These are phyloP conservation scores for Deilephila porcellus DNA, from an alignment of 2,888 invertebrate species.

Conservation along the genomic window DNA sequence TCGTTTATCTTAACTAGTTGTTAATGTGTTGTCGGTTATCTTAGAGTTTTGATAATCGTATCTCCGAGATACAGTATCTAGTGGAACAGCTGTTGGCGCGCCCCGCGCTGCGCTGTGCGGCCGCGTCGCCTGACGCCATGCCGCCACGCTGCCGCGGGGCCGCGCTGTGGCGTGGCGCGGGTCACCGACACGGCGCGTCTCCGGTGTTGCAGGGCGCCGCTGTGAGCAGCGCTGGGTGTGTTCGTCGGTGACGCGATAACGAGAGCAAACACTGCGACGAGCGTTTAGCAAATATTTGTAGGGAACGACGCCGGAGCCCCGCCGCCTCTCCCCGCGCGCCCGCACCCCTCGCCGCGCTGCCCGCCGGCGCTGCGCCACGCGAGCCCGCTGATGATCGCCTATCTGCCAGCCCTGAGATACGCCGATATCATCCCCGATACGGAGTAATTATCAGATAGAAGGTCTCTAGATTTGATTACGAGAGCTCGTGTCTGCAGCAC, in stretches of 20 bases:
- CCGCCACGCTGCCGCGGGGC: background rate
- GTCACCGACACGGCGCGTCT: slow-evolving; percentile 27
- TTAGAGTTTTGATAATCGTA: slow-evolving; percentile 78
- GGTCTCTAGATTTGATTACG: slow-evolving; percentile 77
- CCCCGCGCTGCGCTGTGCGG: slow-evolving; percentile 31
- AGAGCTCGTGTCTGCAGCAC: slow-evolving; percentile 65
- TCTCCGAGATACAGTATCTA: slow-evolving; percentile 77
- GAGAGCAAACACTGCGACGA: slow-evolving; percentile 64
- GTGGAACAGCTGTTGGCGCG: slow-evolving; percentile 56
- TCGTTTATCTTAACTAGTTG: slow-evolving; percentile 82
- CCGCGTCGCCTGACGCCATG: background rate
- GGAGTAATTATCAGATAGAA: slow-evolving; percentile 80
- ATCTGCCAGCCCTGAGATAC: slow-evolving; percentile 66
- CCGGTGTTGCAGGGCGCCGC: slow-evolving; percentile 53
- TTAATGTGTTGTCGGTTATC: slow-evolving; percentile 79
- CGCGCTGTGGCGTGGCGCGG: slow-evolving; percentile 19
- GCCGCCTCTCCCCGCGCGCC: slow-evolving; percentile 40
- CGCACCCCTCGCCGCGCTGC: slow-evolving; percentile 35
- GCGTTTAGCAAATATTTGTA: slow-evolving; percentile 71
- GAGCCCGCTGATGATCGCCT: slow-evolving; percentile 44
- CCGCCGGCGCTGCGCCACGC: slow-evolving; percentile 35
- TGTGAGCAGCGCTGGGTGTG: slow-evolving; percentile 20
- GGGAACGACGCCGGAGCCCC: slow-evolving; percentile 53
- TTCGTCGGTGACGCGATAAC: slow-evolving; percentile 61
- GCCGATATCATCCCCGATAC: slow-evolving; percentile 77